Percentiles rank a stretch among this genome's conserved stretches.
Evolutionary conservation across 1,140 invertebrate species (phyloP).

Genomic region (Neodiprion pinetum): DNA sequence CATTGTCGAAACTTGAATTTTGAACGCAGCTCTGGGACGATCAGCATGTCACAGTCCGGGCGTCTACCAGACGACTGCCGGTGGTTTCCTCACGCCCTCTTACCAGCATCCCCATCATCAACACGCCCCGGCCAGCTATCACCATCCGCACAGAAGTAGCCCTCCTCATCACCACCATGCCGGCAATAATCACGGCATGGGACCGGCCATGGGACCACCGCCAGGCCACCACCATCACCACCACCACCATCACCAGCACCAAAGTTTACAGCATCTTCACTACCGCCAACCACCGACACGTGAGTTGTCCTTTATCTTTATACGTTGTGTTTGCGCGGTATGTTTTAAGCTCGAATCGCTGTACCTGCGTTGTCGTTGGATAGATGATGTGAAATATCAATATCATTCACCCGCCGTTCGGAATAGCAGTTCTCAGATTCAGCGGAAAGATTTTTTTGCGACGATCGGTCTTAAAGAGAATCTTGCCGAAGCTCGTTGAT

Average conservation of each 20-base stretch:
- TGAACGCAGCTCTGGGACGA: constrained; percentile 57
- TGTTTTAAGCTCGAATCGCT: too few species aligned
- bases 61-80: constrained; percentile 50
- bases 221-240: constrained; percentile 60
- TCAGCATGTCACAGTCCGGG: constrained; percentile 65
- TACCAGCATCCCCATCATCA: constrained; percentile 57
- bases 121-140: constrained; percentile 46
- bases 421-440: too few species aligned
- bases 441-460: too few species aligned
- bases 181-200: constrained; percentile 45
- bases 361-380: too few species aligned
- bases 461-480: too few species aligned
- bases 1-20: too few species aligned
- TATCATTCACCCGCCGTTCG: too few species aligned
- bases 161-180: constrained; percentile 58
- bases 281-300: constrained; percentile 58
- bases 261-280: constrained; percentile 57
- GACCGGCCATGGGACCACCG: constrained; percentile 50
- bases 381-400: too few species aligned
- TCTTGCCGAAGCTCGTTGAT: too few species aligned
- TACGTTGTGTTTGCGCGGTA: too few species aligned
- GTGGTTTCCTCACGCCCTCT: constrained; percentile 54
- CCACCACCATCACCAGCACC: constrained; percentile 57
- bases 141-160: constrained; percentile 56
- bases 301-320: constrained; percentile 40